Evolutionary conservation across 2,113 vertebrate species (phyloP).

Genomic region (Notiomystis cincta): DNA sequence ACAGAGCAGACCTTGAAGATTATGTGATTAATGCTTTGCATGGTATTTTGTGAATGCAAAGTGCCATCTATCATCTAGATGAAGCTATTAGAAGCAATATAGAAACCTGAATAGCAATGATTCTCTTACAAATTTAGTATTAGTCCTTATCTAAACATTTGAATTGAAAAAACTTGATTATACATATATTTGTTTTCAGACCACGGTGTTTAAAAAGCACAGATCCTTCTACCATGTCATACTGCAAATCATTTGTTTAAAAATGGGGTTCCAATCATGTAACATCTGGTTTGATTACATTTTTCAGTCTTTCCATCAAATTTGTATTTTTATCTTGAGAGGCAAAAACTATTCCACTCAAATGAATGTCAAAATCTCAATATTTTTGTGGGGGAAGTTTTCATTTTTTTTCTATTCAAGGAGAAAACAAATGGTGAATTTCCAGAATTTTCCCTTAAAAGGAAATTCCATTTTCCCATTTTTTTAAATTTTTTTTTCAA

Average conservation of each 20-base stretch:
- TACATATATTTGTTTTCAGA: neutral
- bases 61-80: constrained; percentile 31
- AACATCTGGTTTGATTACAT: neutral
- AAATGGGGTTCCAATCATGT: neutral
- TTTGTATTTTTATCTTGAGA: neutral
- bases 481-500: no score
- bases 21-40: neutral
- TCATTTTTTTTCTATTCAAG: neutral
- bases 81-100: neutral
- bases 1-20: neutral
- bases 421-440: neutral
- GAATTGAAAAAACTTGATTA: neutral
- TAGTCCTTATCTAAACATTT: neutral
- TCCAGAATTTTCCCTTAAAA: neutral
- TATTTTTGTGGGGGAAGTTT: neutral
- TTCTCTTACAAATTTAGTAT: neutral
- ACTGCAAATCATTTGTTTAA: neutral
- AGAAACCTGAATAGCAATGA: neutral
- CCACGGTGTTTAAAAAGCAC: neutral
- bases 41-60: constrained; percentile 27
- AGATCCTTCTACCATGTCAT: neutral
- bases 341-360: neutral
- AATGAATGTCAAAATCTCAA: neutral
- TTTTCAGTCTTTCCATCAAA: neutral
- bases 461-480: neutral